A percentile compares a stretch with the other conserved stretches of the same genome.
These are phyloP conservation scores for Nibea albiflora DNA, from an alignment of 2,113 vertebrate species.

Conservation along the genomic window DNA sequence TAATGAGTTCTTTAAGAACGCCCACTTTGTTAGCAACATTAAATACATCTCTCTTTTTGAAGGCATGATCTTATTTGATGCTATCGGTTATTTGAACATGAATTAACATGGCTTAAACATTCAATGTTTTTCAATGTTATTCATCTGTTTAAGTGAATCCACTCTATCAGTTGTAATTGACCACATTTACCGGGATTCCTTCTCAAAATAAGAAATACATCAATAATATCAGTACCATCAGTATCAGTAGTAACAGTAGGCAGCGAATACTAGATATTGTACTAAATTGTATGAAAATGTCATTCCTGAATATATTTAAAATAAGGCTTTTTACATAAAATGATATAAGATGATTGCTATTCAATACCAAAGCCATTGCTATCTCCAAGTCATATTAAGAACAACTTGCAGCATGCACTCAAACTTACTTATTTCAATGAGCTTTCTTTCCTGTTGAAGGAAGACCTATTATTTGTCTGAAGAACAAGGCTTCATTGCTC, in stretches of 20 bases:
- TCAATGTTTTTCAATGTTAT: too few species aligned
- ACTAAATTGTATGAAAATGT: too few species aligned
- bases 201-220: too few species aligned
- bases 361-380: neutral
- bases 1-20: too few species aligned
- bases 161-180: too few species aligned
- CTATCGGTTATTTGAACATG: too few species aligned
- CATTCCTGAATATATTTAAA: neutral
- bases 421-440: neutral
- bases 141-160: too few species aligned
- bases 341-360: neutral
- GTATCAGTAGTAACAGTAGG: neutral
- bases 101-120: too few species aligned
- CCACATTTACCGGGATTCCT: too few species aligned
- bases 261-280: neutral
- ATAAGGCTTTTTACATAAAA: neutral
- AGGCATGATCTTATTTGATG: too few species aligned
- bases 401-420: neutral
- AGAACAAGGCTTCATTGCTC: constrained; percentile 9
- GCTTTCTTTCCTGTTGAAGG: constrained; percentile 11
- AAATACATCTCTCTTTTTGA: too few species aligned
- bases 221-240: neutral
- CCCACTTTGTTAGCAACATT: too few species aligned
- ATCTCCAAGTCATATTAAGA: neutral
- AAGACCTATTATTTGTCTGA: constrained; percentile 9